Evolutionary conservation across 2,113 vertebrate genomes (phyloP), one percentile per base, ranked within the genome.

Genomic region (Tympanuchus pallidicinctus): DNA sequence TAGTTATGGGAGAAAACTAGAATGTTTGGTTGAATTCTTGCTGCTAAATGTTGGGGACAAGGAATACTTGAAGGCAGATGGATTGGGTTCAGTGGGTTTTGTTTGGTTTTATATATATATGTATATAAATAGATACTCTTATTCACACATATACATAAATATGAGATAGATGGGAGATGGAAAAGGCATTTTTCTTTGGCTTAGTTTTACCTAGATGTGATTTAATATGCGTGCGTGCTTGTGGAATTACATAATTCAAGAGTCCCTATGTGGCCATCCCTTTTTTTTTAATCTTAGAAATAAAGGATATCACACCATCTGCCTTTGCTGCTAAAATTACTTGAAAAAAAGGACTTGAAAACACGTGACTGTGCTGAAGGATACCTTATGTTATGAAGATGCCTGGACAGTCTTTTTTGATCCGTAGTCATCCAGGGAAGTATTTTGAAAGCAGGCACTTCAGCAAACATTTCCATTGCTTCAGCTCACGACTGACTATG

Each of bases 391-490:
- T 77, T 81, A 42, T 30, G 42, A 88, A 80, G 60, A 67, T 59
- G 54, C 40, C 63, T 84, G 34, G 52, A 48, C 75, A 57, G 57
- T 76, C 64, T 92, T 61, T 91, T 75, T 66, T 71, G 30, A 66
- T 66, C 27, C 47, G 71, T 11, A 67, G 45, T 71, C 75, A 63
- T 48, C 27, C 22, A 77, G 59, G 72, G n/a, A 91, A 77, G 24
- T 91, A 63, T 70, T 87, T 95, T 83, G 85, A 75, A 90, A 91
- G 76, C 69, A 88, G 66, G 43, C 54, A 54, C 82, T 86, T 86
- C 13, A 18, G 42, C 78, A 90, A 94, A 77, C 22, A 19, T 79
- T 86, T 85, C 77, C 52, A 71, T 9, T 69, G 73, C 76, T 85
- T 91, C 77, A 76, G 76, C 78, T 93, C 45, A 25, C 11, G 1